Percentiles rank a stretch among this genome's conserved stretches.
phyloP scores from a whole-genome alignment of 37 sponge, comb jelly and placozoan genomes.

The Aphrocallistes beatrix region DNA sequence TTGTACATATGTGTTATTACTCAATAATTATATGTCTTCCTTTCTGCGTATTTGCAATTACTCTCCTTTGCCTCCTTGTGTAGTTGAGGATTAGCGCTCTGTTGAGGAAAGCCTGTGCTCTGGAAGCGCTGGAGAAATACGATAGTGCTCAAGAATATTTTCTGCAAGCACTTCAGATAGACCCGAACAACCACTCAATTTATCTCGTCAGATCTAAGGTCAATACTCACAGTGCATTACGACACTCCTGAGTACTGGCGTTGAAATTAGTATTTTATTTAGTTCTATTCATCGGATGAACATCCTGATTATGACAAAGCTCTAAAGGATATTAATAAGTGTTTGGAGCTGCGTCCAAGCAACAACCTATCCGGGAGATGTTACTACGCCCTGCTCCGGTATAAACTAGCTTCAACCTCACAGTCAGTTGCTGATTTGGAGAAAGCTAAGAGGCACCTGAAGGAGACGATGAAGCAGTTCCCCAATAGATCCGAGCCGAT shows the following conservation, averaged over 20 bases:
- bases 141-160: neutral
- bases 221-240: neutral
- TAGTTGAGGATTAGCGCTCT: neutral
- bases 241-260: neutral
- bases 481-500: neutral
- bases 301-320: neutral
- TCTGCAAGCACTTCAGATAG: neutral
- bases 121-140: neutral
- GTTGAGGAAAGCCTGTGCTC: neutral
- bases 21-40: neutral
- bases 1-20: neutral
- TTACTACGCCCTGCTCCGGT: neutral
- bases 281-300: slow-evolving; percentile 6
- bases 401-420: neutral
- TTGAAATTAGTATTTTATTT: neutral
- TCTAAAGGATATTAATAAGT: neutral
- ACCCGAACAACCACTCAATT: neutral
- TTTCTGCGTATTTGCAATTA: neutral
- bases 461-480: slow-evolving; percentile 2
- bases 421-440: neutral
- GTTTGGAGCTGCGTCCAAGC: neutral
- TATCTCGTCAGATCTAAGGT: neutral
- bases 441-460: neutral
- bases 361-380: neutral
- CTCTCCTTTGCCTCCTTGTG: neutral